Conservation (phyloP, 30 jellyfish, hydroid and myxozoan species). For the Aurelia aurita complex sp. Pacific region DNA sequence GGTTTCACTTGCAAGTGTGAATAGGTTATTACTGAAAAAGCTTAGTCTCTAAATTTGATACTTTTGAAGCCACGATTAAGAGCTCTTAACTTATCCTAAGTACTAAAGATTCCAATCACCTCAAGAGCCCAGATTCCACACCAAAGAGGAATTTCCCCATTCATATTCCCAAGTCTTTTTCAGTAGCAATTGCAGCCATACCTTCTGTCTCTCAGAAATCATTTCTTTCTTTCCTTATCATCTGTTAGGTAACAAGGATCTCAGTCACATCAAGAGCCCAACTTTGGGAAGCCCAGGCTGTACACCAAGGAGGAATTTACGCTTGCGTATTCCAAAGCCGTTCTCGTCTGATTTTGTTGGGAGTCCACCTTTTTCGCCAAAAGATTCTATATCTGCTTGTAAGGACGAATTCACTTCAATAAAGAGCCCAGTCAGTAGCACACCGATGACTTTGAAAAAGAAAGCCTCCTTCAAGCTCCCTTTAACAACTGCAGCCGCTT, state of each 20-base stretch:
- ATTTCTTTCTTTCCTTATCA: no score
- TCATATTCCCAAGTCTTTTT: constrained; percentile 7
- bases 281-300: not conserved
- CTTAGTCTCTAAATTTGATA: no score
- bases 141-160: not conserved
- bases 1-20: no score
- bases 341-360: not conserved
- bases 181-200: not conserved
- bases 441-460: constrained; percentile 35
- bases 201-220: constrained; percentile 8
- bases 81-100: no score
- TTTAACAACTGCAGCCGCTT: not conserved
- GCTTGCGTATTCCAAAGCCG: constrained; percentile 4
- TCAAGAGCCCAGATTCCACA: not conserved
- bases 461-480: constrained; percentile 10
- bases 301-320: not conserved
- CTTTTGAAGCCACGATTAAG: no score
- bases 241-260: no score
- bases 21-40: no score
- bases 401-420: not conserved
- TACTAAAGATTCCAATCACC: no score
- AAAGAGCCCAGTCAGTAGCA: constrained; percentile 51
- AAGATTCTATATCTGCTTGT: not conserved
- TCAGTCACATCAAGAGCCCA: not conserved
- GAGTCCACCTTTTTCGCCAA: constrained; percentile 22